Evolutionary conservation across 2,113 vertebrate genomes (phyloP), one percentile per base, ranked within the genome.

Genomic region (Synodontis membranacea): DNA sequence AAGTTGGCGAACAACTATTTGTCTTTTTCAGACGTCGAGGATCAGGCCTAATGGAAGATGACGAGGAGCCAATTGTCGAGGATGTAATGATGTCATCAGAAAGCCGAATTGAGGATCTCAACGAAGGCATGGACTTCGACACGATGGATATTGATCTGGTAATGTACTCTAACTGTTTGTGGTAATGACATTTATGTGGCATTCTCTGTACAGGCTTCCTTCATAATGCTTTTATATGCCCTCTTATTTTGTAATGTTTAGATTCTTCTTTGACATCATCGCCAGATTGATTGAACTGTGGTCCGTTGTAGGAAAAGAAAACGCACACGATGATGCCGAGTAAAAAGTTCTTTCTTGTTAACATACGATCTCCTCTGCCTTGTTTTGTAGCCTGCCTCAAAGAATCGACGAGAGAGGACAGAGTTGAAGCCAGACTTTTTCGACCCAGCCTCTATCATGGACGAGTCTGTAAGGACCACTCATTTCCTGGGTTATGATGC

Each of bases 51-150:
- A 99, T 99, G 98, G 98, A 99, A 93, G 98, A 99, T 88, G 98
- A 99, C 48, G 98, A 99, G 91, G 98, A 99, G 93, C 98, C 98
- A 1, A 99, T 99, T 85, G 98, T 99, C 88, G 98, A 99, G 96
- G 98, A 99, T 75, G 98, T 99, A 89, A 99, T 99, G 98, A 99
- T 99, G 98, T 99, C 98, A 84, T 99, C 98, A 58, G 98, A 99
- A 94, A 98, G 98, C 80, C 96, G 98, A 83, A 98, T 99, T 93
- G 98, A 99, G 91, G 98, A 99, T 94, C 97, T 99, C 87, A 99
- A 99, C 68, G 98, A 99, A 94, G 98, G 97, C 94, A 99, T 99
- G 97, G 98, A 99, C 93, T 99, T 99, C 84, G 98, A 99, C 92
- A 99, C 98, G 90, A 99, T 99, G 97, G 98, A 99, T 93, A 99